phyloP scores from a whole-genome alignment of 2,888 invertebrate genomes.

The Macrosiphum euphorbiae region DNA sequence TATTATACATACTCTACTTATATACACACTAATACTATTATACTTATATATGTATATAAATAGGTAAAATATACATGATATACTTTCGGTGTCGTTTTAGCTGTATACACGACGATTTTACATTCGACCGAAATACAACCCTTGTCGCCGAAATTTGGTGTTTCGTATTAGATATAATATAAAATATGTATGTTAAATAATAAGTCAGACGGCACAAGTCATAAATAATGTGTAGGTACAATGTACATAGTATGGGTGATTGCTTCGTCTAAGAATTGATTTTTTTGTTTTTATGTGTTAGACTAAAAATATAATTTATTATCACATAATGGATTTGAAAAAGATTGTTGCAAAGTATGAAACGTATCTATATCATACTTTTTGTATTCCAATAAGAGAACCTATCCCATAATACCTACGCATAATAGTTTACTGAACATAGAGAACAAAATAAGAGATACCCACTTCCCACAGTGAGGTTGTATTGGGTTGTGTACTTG shows the following conservation, averaged over 20 bases:
- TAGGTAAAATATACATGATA: neutral
- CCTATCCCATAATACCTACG: neutral
- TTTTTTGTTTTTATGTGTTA: neutral
- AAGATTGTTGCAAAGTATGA: neutral
- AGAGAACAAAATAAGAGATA: neutral
- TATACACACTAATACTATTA: no score
- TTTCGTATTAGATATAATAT: neutral
- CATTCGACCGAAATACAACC: neutral
- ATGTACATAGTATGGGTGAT: neutral
- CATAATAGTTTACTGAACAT: neutral
- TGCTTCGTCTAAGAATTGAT: neutral
- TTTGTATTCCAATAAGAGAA: neutral
- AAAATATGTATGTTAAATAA: neutral
- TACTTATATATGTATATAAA: neutral
- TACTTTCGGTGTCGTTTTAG: neutral
- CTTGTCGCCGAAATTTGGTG: neutral
- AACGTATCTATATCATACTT: neutral
- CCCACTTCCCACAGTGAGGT: neutral
- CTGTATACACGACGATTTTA: neutral
- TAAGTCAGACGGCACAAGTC: neutral
- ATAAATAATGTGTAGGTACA: neutral
- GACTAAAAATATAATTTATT: neutral
- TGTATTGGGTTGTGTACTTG: neutral
- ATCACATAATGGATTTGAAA: neutral
- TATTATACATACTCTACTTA: neutral